Percentiles rank a stretch among this genome's conserved stretches.
Conservation (phyloP, 2,888 invertebrate species). For the Chymomyza procnemis region DNA sequence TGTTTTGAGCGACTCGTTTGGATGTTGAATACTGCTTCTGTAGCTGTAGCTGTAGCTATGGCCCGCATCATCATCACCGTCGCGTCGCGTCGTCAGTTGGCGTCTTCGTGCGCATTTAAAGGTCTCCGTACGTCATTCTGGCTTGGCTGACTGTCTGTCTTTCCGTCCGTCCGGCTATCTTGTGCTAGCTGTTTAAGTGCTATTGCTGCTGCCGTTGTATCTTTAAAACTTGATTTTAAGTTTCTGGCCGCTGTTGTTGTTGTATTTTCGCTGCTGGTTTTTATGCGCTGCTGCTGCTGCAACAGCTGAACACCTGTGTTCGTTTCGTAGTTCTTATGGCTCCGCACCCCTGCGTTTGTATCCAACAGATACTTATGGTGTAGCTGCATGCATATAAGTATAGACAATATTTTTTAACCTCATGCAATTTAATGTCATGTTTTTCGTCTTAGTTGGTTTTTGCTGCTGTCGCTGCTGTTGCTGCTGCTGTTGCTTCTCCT, state of each 20-base stretch:
- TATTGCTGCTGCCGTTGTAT: constrained; percentile 56
- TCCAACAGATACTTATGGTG: not conserved
- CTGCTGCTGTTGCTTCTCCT: constrained; percentile 23
- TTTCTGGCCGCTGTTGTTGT: constrained; percentile 43
- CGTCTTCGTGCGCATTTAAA: constrained; percentile 58
- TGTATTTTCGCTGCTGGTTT: constrained; percentile 38
- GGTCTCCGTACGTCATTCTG: constrained; percentile 42
- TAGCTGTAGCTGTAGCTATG: constrained; percentile 22
- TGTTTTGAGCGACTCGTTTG: constrained; percentile 57
- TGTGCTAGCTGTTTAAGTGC: constrained; percentile 54
- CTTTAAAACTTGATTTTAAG: constrained; percentile 73
- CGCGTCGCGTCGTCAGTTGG: not conserved
- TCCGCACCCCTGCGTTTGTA: not conserved
- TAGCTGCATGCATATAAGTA: not conserved
- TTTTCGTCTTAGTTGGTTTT: constrained; percentile 66
- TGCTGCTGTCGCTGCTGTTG: constrained; percentile 17
- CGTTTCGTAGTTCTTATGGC: constrained; percentile 30
- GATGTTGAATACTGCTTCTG: constrained; percentile 28
- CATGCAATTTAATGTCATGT: constrained; percentile 74
- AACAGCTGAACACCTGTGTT: constrained; percentile 70
- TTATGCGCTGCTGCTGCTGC: constrained; percentile 37
- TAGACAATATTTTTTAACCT: constrained; percentile 51
- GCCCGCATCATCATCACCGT: constrained; percentile 53
- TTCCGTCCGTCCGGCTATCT: constrained; percentile 14
- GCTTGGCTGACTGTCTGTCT: constrained; percentile 7